Percentiles rank a stretch among this genome's conserved stretches.
phyloP scores from a whole-genome alignment of 2,797 vertebrate genomes.

The Halcyon leucocephala region DNA sequence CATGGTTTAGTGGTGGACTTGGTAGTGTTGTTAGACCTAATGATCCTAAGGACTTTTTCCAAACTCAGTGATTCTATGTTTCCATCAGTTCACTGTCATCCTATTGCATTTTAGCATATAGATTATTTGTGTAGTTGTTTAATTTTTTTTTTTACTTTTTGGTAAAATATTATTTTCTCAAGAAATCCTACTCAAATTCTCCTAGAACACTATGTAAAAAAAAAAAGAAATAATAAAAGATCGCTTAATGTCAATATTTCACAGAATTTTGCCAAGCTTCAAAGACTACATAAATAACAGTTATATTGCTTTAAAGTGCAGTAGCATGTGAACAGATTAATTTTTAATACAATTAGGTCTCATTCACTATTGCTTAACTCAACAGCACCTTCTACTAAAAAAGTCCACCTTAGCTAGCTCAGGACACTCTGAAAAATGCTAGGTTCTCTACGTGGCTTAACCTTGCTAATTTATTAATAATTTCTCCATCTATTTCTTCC shows the following conservation, averaged over 20 bases:
- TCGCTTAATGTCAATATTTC: not conserved
- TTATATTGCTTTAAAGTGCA: not conserved
- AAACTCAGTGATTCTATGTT: too few species aligned
- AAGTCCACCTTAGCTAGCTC: not conserved
- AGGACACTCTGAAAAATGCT: not conserved
- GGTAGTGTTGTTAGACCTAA: too few species aligned
- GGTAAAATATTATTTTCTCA: too few species aligned
- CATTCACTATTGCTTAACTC: constrained; percentile 4
- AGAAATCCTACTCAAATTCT: too few species aligned
- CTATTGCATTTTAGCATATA: too few species aligned
- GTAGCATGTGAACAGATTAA: not conserved
- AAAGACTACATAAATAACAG: not conserved
- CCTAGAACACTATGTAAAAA: too few species aligned
- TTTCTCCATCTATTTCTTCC: not conserved
- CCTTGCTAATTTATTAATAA: not conserved
- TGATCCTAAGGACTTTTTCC: too few species aligned
- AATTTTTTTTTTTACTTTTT: too few species aligned
- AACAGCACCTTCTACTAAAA: not conserved
- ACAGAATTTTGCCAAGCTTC: not conserved
- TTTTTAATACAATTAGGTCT: constrained; percentile 32
- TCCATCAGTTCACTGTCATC: too few species aligned
- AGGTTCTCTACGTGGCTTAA: not conserved
- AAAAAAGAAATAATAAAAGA: too few species aligned
- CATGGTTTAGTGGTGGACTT: too few species aligned
- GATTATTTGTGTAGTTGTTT: too few species aligned